A percentile compares a stretch with the other conserved stretches of the same genome.
Conservation (phyloP, 1,140 invertebrate species). For the Lerema accius region DNA sequence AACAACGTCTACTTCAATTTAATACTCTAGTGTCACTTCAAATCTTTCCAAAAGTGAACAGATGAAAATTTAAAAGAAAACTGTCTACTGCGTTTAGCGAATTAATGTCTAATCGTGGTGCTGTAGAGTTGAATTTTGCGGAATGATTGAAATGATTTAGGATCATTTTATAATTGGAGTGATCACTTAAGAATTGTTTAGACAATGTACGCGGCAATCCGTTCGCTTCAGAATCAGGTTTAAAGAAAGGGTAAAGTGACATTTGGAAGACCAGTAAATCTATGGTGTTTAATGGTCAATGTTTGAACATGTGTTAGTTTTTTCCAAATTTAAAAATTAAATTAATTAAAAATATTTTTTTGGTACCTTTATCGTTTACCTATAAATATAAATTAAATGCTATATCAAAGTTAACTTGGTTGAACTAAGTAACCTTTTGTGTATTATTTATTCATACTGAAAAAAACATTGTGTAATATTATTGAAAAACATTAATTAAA, state of each 20-base stretch:
- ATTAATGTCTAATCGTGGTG: slow-evolving; percentile 24
- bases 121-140: slow-evolving; percentile 41
- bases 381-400: too few relatives aligned
- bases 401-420: too few relatives aligned
- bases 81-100: slow-evolving; percentile 28
- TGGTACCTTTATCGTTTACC: too few relatives aligned
- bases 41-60: slow-evolving; percentile 49
- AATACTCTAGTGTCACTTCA: slow-evolving; percentile 40
- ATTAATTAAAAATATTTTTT: too few relatives aligned
- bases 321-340: too few relatives aligned
- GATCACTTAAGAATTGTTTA: slow-evolving; percentile 78
- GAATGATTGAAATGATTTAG: slow-evolving; percentile 16
- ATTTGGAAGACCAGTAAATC: slow-evolving; percentile 74
- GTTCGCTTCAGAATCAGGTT: slow-evolving; percentile 74
- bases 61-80: slow-evolving; percentile 65
- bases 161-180: slow-evolving; percentile 43
- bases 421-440: too few relatives aligned
- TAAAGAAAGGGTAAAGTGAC: slow-evolving; percentile 78
- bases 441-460: too few relatives aligned
- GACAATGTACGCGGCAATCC: slow-evolving; percentile 77
- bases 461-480: too few relatives aligned
- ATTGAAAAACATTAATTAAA: too few relatives aligned
- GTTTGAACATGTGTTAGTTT: slow-evolving; percentile 52
- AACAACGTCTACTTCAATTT: slow-evolving; percentile 42
- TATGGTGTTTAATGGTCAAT: slow-evolving; percentile 67